Base-by-base conservation (phyloP, 2,113 vertebrate species). In the Psittacara wagleri region DNA sequence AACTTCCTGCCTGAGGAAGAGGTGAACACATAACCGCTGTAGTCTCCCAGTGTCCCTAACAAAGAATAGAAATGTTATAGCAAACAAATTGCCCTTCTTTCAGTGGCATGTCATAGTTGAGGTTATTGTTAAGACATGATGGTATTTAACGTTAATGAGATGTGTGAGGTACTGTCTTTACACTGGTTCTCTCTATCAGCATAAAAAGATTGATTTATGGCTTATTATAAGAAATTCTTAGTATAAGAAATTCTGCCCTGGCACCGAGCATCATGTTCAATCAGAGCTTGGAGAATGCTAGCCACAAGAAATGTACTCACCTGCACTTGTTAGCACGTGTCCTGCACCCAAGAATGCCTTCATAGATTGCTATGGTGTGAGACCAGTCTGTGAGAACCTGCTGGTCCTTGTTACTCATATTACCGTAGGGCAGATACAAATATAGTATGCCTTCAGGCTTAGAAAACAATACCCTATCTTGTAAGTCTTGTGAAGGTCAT, bases 241-340 rank as follows among this genome's bases (percentile, higher is more conserved):
- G 16, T 52, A 7, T 46, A 59, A 74, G 41, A 66, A 67, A 88
- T 55, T 44, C 20, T 77, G 27, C 29, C 51, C 51, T 2, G 1
- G 10, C 24, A 51, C 22, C 0, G 0, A 79, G 15, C 18, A n/a
- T 37, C 9, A 2, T n/a, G n/a, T 46, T 48, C 49, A 43, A 1
- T 17, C 27, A 2, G 49, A 77, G 52, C 25, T 12, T 1, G 1
- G 20, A 37, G 29, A 69, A 31, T 8, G 7, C 13, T 31, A 48
- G 5, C 19, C 23, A 20, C 13, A 37, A 49, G 55, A 28, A 83
- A 31, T 9, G 11, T 52, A 17, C 29, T 19, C 43, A 49, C 9
- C 10, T 69, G 57, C 31, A 17, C 44, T n/a, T n/a, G 5, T 31
- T 54, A 52, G 19, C 17, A 15, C 4, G 0, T 24, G 28, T 3